Base-by-base conservation (phyloP, 2,888 invertebrate species). In the Macropis europaea region DNA sequence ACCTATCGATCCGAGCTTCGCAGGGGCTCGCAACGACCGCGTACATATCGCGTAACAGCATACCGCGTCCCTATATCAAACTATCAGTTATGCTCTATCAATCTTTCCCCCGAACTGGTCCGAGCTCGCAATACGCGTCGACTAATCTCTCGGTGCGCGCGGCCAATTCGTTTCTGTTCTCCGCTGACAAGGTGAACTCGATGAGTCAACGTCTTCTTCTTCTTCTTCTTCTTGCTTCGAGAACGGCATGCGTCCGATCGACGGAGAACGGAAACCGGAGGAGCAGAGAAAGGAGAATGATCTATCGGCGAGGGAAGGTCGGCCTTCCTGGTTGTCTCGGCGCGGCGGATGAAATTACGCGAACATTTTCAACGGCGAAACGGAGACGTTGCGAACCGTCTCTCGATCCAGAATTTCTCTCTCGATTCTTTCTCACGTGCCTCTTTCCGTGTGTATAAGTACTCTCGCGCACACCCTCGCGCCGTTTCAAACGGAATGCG, bases 331-430 rank as follows among this genome's bases (percentile, higher is more conserved):
- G 80, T 85, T 81, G 82, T 81, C 77, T 76, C 81, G 83, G 11
- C 64, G 50, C 81, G 83, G 11, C 64, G 50, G 76, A 81, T 83
- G 77, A 84, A 85, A 84, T 85, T 86, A 84, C 86, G 82, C 81
- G n/a, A n/a, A n/a, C n/a, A n/a, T n/a, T n/a, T n/a, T n/a, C n/a
- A n/a, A n/a, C n/a, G n/a, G n/a, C n/a, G n/a, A n/a, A n/a, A n/a
- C n/a, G n/a, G n/a, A n/a, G n/a, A n/a, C n/a, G n/a, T n/a, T n/a
- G n/a, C n/a, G n/a, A n/a, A n/a, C 26, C n/a, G 24, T 15, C 11
- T 4, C 0, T 2, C 75, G 66, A 73, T 43, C 59, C 66, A 77
- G 73, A 81, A 71, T 75, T 59, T 69, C 61, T 50, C 26, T 56
- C 61, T 66, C 45, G 54, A 34, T 30, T 32, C 26, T 26, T 38